Percentiles rank a stretch among this genome's conserved stretches.
These are phyloP conservation scores for Actenoides lindsayi DNA, from an alignment of 2,113 vertebrate genomes.

Conservation along the genomic window DNA sequence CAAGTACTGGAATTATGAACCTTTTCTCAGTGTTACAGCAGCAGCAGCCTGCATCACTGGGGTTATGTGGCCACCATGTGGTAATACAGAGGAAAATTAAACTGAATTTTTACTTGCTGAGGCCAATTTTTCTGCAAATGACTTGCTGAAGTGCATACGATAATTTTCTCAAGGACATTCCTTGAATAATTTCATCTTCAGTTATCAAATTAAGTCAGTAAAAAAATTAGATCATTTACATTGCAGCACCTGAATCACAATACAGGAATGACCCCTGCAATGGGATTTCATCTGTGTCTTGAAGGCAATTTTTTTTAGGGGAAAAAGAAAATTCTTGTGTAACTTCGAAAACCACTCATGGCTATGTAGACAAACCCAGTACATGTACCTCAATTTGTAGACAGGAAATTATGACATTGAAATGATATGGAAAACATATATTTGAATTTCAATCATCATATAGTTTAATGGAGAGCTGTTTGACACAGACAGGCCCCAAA, in stretches of 20 bases:
- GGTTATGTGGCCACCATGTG: constrained; percentile 52
- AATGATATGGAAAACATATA: background rate
- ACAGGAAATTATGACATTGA: background rate
- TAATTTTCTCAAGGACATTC: background rate
- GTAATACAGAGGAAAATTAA: background rate
- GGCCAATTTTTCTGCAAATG: background rate
- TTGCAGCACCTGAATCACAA: background rate
- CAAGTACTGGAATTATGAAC: background rate
- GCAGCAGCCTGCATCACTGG: background rate
- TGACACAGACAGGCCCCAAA: background rate
- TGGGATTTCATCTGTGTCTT: background rate
- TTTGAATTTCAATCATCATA: background rate
- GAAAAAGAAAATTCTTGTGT: background rate
- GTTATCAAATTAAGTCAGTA: background rate
- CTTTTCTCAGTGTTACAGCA: background rate
- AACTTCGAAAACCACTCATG: background rate
- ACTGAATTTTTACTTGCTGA: background rate
- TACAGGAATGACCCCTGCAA: background rate
- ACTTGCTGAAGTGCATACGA: background rate
- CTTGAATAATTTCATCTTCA: background rate
- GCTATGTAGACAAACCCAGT: background rate
- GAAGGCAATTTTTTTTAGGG: background rate
- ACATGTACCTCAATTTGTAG: background rate
- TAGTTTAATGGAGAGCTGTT: background rate
- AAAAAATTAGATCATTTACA: background rate